Base-by-base conservation (phyloP, 2,888 invertebrate genomes). In the Idaea straminata region DNA sequence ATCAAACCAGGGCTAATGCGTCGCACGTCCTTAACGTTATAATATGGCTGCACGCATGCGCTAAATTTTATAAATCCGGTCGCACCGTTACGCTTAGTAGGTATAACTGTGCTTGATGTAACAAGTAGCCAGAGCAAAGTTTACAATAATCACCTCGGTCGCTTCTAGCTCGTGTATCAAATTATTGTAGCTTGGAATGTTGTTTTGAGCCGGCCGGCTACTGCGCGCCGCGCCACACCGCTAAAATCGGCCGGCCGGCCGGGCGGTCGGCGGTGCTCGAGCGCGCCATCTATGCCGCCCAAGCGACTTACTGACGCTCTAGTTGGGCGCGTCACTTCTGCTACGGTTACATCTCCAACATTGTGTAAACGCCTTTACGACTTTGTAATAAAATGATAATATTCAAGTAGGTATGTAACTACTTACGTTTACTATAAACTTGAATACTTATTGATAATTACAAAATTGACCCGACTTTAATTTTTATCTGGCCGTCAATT, bases 51-150 rank as follows among this genome's bases (percentile, higher is more conserved):
- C 74, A 81, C 78, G 81, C 78, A 78, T 79, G 79, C 74, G 75
- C 80, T 77, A 78, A 77, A 81, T 80, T 77, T 76, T 75, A 76
- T 73, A 79, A 80, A 83, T 76, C 81, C 76, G 77, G 77, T 70
- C 76, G 73, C 72, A 80, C 83, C 83, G 84, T 84, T 84, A 85
- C 64, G 59, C 67, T 70, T 64, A 72, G 72, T 47, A 47, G 47
- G 47, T 77, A 74, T 74, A 75, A 78, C 77, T 76, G 74, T 71
- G 75, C 70, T 71, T 69, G 70, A 70, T 76, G 76, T 78, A 79
- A 78, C 80, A 80, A 79, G 79, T 80, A 79, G 78, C 73, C 75
- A 64, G 74, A 74, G 76, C 75, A 66, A 75, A 76, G 77, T 76
- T 80, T 83, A 83, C 76, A 76, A 78, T 80, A 83, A 81, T 78